Evolutionary conservation across 2,113 vertebrate species (phyloP).

Genomic region (Engystomops pustulosus): DNA sequence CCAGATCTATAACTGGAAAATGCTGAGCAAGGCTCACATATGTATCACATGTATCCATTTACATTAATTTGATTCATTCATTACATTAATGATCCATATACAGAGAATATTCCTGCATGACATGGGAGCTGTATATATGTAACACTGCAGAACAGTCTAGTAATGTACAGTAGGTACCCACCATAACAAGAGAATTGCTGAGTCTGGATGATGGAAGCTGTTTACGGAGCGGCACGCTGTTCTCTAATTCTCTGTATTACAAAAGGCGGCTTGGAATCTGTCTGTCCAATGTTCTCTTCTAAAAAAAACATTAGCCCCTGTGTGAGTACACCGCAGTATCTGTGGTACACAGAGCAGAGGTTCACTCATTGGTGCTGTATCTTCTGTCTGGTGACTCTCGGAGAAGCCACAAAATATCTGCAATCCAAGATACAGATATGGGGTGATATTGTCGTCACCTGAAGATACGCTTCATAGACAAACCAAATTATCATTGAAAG

Average conservation of each 20-base stretch:
- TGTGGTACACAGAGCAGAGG: not conserved
- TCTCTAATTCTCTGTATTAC: slow-evolving; percentile 27
- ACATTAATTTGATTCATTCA: too few species aligned
- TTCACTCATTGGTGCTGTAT: too few species aligned
- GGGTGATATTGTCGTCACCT: too few species aligned
- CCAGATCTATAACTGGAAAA: not conserved
- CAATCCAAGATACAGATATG: too few species aligned
- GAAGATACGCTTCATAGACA: too few species aligned
- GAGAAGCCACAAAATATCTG: too few species aligned
- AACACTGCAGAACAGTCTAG: not conserved
- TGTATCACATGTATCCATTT: too few species aligned
- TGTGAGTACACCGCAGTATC: not conserved
- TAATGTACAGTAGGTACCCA: not conserved
- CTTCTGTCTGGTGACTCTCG: too few species aligned
- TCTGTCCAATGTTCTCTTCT: not conserved
- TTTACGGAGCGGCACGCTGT: slow-evolving; percentile 20
- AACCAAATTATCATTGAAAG: too few species aligned
- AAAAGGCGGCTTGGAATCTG: slow-evolving; percentile 11
- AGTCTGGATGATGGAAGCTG: slow-evolving; percentile 24
- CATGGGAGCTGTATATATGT: not conserved
- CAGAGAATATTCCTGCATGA: not conserved
- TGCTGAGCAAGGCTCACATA: not conserved
- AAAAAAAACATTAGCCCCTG: not conserved
- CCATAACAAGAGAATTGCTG: not conserved
- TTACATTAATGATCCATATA: not conserved